Conservation (phyloP, 2,113 vertebrate genomes). For the Numenius arquata region DNA sequence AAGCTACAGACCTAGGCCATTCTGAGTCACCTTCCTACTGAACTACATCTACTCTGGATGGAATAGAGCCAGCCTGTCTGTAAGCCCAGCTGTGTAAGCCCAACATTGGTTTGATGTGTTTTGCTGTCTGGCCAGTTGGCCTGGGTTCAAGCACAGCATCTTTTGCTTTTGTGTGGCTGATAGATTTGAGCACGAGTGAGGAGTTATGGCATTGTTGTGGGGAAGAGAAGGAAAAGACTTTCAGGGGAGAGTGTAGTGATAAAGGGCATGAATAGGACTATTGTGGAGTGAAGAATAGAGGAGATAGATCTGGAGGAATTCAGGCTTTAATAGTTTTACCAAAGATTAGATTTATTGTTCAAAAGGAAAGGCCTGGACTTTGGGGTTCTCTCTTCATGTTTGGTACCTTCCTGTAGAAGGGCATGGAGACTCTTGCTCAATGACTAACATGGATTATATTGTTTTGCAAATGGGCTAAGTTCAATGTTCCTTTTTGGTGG, state of each 20-base stretch:
- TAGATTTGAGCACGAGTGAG: background rate
- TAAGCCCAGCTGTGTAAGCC: background rate
- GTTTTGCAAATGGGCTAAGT: background rate
- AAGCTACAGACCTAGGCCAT: background rate
- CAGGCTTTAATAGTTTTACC: background rate
- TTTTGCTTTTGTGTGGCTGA: background rate
- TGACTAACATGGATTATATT: background rate
- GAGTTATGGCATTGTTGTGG: background rate
- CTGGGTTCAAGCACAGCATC: background rate
- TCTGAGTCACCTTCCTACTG: background rate
- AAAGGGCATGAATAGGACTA: background rate
- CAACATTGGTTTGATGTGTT: background rate
- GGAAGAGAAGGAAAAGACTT: background rate
- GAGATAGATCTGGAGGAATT: background rate
- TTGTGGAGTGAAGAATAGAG: background rate
- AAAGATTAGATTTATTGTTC: background rate
- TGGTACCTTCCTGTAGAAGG: background rate
- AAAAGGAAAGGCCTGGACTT: background rate
- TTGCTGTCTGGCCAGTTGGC: background rate
- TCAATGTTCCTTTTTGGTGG: background rate
- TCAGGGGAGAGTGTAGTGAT: background rate
- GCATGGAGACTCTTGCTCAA: background rate
- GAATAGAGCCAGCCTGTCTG: background rate
- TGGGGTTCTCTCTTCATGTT: background rate
- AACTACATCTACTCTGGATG: background rate